phyloP scores from a whole-genome alignment of 2,797 vertebrate genomes.

The Enteromius radiatus region DNA sequence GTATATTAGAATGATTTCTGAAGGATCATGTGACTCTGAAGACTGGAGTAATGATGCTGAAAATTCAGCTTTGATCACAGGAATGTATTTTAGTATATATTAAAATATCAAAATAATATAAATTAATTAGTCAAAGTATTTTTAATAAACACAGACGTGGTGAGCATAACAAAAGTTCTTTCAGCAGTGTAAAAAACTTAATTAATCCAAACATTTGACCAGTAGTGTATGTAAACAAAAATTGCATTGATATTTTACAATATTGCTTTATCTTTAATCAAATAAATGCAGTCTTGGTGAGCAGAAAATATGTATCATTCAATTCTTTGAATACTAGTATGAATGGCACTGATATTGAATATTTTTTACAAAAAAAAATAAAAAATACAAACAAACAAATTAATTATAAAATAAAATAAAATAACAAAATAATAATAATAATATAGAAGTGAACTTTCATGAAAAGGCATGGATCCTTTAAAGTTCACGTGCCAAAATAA shows the following conservation, averaged over 20 bases:
- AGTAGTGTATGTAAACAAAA: background rate
- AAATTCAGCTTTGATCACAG: background rate
- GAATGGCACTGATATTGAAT: background rate
- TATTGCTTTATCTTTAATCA: background rate
- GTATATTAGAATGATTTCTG: background rate
- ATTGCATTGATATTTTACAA: background rate
- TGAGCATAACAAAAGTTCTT: background rate
- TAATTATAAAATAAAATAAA: background rate
- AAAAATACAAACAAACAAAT: background rate
- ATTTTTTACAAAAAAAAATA: background rate
- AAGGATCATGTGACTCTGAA: background rate
- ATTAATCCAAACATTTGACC: background rate
- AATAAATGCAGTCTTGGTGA: background rate
- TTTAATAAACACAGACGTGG: background rate
- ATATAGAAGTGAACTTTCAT: background rate
- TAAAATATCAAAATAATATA: background rate
- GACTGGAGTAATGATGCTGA: background rate
- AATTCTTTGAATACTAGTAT: background rate
- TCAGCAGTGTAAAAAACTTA: background rate
- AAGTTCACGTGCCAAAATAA: conserved; percentile 19
- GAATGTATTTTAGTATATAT: background rate
- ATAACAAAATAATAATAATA: background rate
- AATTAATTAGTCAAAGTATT: background rate
- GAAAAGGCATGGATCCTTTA: background rate
- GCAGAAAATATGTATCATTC: background rate